These are phyloP conservation scores for Agrilus biguttatus DNA, from an alignment of 2,888 invertebrate genomes.

Conservation along the genomic window DNA sequence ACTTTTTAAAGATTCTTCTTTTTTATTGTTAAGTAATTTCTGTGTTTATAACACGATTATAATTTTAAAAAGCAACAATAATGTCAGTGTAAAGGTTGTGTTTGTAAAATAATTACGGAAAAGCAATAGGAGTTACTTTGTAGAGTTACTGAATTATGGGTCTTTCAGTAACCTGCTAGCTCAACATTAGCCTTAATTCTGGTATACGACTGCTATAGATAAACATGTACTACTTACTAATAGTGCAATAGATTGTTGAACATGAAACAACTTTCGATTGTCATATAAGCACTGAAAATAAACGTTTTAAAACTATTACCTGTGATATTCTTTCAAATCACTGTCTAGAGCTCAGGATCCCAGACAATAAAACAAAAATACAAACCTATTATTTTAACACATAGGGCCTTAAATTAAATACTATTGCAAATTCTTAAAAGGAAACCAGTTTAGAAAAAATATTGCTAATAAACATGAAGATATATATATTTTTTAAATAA, in stretches of 20 bases:
- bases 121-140: slow-evolving; percentile 9
- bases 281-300: background rate
- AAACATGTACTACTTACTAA: slow-evolving; percentile 4
- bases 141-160: slow-evolving; percentile 9
- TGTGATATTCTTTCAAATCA: background rate
- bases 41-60: slow-evolving; percentile 9
- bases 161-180: slow-evolving; percentile 6
- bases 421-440: too few relatives aligned
- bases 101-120: slow-evolving; percentile 12
- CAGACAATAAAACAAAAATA: too few relatives aligned
- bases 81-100: slow-evolving; percentile 12
- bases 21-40: slow-evolving; percentile 10
- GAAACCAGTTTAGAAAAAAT: too few relatives aligned
- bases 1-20: slow-evolving; percentile 8
- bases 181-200: slow-evolving; percentile 24
- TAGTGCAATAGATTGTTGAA: too few relatives aligned
- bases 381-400: too few relatives aligned
- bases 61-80: slow-evolving; percentile 19
- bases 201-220: slow-evolving; percentile 29
- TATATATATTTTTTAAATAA: too few relatives aligned
- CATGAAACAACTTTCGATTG: background rate
- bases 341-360: too few relatives aligned
- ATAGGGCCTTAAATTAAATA: too few relatives aligned
- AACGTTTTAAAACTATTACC: background rate
- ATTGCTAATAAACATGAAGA: too few relatives aligned